A percentile compares a stretch with the other conserved stretches of the same genome.
phyloP scores from a whole-genome alignment of 2,797 vertebrate species.

The Chrosomus eos region DNA sequence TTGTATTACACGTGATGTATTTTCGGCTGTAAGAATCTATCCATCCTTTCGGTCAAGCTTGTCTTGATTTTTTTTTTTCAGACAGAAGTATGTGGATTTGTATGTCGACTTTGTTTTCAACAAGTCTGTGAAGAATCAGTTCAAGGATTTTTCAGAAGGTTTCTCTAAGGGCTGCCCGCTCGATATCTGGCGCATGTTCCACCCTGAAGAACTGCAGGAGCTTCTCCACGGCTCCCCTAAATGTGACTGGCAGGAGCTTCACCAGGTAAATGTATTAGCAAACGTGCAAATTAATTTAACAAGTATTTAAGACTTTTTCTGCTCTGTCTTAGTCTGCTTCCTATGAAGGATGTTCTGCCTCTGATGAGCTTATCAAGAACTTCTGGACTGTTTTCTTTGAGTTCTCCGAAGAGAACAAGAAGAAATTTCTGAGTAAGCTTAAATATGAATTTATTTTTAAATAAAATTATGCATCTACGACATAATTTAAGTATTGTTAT shows the following conservation, averaged over 20 bases:
- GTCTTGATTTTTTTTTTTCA: constrained; percentile 54
- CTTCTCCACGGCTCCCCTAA: constrained; percentile 63
- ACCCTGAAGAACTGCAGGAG: constrained; percentile 68
- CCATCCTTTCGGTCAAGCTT: no score
- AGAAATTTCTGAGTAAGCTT: constrained; percentile 74
- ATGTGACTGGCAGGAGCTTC: constrained; percentile 70
- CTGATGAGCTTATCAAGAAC: constrained; percentile 69
- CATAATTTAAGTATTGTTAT: neutral
- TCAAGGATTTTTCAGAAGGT: constrained; percentile 39
- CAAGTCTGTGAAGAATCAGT: constrained; percentile 55
- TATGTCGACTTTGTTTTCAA: constrained; percentile 72
- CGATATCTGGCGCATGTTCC: constrained; percentile 62
- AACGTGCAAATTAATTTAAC: neutral
- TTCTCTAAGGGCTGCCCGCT: constrained; percentile 38
- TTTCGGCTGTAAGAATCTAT: no score
- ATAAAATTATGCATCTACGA: no score
- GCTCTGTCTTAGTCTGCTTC: constrained; percentile 55
- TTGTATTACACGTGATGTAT: no score
- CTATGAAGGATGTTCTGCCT: neutral
- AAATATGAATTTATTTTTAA: neutral
- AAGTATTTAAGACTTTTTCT: neutral
- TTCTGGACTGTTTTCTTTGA: constrained; percentile 77
- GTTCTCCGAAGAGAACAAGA: constrained; percentile 73
- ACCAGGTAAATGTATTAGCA: constrained; percentile 64
- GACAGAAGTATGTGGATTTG: constrained; percentile 75